phyloP scores from a whole-genome alignment of 2,113 vertebrate species.

The Odobenus rosmarus region DNA sequence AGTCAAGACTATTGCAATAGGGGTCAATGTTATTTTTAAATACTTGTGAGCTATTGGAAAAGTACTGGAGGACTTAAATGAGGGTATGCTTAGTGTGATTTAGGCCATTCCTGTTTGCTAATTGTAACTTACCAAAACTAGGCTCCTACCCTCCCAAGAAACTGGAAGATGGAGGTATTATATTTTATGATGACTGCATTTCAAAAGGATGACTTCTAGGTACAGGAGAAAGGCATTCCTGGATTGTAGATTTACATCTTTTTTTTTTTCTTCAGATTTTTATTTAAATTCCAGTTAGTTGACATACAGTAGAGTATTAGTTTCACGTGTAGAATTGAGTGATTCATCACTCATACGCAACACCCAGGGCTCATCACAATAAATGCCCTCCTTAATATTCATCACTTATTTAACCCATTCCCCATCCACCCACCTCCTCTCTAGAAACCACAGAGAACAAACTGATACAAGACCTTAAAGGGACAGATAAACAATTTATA shows the following conservation, averaged over 20 bases:
- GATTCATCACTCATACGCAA: background rate
- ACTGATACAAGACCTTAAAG: background rate
- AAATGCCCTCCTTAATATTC: background rate
- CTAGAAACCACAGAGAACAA: background rate
- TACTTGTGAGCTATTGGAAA: background rate
- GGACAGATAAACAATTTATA: background rate
- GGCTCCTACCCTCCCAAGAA: background rate
- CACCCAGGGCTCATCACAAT: background rate
- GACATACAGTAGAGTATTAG: background rate
- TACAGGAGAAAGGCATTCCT: background rate
- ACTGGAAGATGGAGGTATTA: background rate
- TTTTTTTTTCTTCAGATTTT: background rate
- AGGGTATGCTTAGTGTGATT: background rate
- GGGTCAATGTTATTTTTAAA: background rate
- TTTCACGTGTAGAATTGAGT: background rate
- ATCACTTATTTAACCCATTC: background rate
- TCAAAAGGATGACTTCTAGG: background rate
- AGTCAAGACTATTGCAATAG: background rate
- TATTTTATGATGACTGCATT: background rate
- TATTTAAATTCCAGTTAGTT: background rate
- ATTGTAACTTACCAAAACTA: background rate
- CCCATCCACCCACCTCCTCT: background rate
- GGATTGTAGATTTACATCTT: background rate
- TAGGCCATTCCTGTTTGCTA: background rate
- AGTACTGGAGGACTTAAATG: background rate